Conservation (phyloP, 2,797 vertebrate genomes). For the Sus cebifrons region DNA sequence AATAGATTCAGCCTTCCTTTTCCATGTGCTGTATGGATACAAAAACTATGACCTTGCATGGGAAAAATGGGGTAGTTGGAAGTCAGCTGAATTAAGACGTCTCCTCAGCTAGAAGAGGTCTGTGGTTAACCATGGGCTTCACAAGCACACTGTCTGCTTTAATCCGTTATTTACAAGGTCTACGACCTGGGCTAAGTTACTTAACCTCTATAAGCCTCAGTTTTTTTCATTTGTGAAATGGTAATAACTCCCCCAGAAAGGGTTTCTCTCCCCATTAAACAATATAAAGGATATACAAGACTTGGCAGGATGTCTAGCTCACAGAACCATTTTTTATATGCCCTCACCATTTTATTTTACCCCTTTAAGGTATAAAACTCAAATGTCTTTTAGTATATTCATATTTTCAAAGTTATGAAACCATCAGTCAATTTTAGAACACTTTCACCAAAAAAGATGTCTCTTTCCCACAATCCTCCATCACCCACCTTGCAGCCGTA, state of each 20-base stretch:
- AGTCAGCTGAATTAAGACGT: conserved; percentile 17
- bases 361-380: neutral
- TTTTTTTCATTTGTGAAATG: conserved; percentile 45
- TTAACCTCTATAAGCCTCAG: neutral
- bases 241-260: neutral
- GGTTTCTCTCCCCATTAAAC: neutral
- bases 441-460: neutral
- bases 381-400: neutral
- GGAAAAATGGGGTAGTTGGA: neutral
- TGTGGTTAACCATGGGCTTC: neutral
- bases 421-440: neutral
- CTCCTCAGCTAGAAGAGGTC: neutral
- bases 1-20: conserved; percentile 45
- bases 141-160: neutral
- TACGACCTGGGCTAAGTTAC: neutral
- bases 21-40: neutral
- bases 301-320: neutral
- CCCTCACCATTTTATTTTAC: neutral
- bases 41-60: conserved; percentile 4
- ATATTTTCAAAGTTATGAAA: neutral
- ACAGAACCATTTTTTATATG: neutral
- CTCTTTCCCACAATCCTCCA: neutral
- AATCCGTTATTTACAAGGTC: neutral
- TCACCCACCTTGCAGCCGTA: neutral
- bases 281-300: neutral